Evolutionary conservation across 1,140 invertebrate species (phyloP).

Genomic region (Trialeurodes vaporariorum): DNA sequence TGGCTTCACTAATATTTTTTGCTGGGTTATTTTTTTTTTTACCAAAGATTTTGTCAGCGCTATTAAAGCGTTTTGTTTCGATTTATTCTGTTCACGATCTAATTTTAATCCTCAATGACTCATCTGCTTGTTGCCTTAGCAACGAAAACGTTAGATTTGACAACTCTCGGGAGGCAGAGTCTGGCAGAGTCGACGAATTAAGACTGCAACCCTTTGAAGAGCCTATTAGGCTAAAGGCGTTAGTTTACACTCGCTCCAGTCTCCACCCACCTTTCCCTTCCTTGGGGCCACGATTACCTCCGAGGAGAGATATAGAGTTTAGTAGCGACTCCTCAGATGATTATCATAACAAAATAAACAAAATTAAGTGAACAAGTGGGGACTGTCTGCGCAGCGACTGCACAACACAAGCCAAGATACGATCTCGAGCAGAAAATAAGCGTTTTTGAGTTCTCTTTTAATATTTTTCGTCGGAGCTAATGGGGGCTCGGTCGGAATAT

Average conservation of each 20-base stretch:
- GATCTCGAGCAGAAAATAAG: background rate
- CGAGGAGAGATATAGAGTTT: background rate
- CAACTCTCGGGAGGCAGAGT: no score
- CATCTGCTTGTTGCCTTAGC: no score
- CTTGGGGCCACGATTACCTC: background rate
- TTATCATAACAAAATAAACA: background rate
- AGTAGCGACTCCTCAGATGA: background rate
- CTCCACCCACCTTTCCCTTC: background rate
- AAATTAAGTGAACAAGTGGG: background rate
- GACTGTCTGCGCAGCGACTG: background rate
- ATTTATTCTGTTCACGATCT: no score
- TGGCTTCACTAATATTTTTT: no score
- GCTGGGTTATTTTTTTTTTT: no score
- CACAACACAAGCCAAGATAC: background rate
- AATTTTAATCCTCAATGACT: no score
- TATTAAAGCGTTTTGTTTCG: no score
- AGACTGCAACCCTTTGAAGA: background rate
- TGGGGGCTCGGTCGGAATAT: background rate
- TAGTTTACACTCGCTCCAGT: background rate
- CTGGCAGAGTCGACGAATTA: background rate
- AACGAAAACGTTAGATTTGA: no score
- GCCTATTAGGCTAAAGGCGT: background rate
- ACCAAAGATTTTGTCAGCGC: no score
- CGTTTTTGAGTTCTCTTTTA: background rate
- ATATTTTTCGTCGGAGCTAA: background rate